Conservation (phyloP, 2,113 vertebrate genomes). For the Anolis sagrei region DNA sequence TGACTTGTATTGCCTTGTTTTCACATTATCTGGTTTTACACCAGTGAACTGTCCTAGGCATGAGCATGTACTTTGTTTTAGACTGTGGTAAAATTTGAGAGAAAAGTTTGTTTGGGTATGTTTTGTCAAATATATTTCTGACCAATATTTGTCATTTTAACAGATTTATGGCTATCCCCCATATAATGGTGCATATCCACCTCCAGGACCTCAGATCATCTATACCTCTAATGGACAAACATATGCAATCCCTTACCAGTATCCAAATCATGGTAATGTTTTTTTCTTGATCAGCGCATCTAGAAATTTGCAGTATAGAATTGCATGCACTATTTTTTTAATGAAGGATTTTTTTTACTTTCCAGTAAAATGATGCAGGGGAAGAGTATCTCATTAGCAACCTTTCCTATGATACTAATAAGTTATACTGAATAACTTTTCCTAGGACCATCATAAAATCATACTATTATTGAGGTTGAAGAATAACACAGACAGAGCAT, state of each 20-base stretch:
- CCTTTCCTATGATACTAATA: neutral
- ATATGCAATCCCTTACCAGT: conserved; percentile 77
- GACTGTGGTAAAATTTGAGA: neutral
- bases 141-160: conserved; percentile 16
- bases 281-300: neutral
- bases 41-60: no score
- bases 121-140: neutral
- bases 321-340: neutral
- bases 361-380: neutral
- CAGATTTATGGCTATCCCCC: conserved; percentile 78
- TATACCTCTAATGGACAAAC: conserved; percentile 78
- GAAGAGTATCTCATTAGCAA: neutral
- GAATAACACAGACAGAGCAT: neutral
- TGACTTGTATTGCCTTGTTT: neutral
- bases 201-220: conserved; percentile 71
- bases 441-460: neutral
- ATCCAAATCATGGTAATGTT: conserved; percentile 78
- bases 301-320: neutral
- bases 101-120: neutral
- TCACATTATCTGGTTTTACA: neutral
- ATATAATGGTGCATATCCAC: conserved; percentile 68
- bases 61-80: neutral
- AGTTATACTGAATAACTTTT: no score
- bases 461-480: neutral
- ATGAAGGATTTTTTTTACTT: neutral